Base-by-base conservation (phyloP, 2,113 vertebrate species). In the Odocoileus virginianus region DNA sequence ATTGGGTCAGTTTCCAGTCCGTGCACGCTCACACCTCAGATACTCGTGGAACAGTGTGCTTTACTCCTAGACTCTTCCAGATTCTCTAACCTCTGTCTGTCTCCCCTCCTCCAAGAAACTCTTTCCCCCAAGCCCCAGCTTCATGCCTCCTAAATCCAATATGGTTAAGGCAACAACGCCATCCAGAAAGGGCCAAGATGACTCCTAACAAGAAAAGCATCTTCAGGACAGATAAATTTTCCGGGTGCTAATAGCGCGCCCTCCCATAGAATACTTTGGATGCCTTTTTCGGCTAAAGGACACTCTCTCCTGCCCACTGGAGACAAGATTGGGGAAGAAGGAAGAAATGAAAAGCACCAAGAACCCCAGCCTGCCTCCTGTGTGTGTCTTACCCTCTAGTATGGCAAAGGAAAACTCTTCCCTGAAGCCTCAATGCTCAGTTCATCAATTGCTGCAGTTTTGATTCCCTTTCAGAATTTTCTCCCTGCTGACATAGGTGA, bases 381-480 rank as follows among this genome's bases (percentile, higher is more conserved):
- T 3, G 60, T 12, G 5, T 1, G 1, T 6, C 6, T n/a, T 45
- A 13, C 17, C 60, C 21, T 28, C 57, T 3, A 33, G 33, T 19
- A 13, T 0, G 3, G 9, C 27, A 25, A 2, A 9, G 2, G 27
- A 23, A 36, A 12, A 33, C 5, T 43, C 16, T 61, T 36, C 28
- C 43, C 43, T 7, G 4, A 30, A 6, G 25, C 6, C 45, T 58
- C 1, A 12, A 1, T 5, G 36, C 10, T n/a, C 30, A 71, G 23
- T 67, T 83, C 94, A 16, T 94, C 25, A 6, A 5, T 30, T 84
- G 47, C 79, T 79, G 10, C 10, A 25, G 88, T 52, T 96, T 94
- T 93, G 87, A 81, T 97, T 96, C 87, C n/a, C 89, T 58, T n/a
- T 74, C 50, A 82, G 82, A 87, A 92, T 79, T 82, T 36, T 83